A percentile compares a stretch with the other conserved stretches of the same genome.
phyloP scores from a whole-genome alignment of 2,888 invertebrate species.

The Phorcus lineatus region DNA sequence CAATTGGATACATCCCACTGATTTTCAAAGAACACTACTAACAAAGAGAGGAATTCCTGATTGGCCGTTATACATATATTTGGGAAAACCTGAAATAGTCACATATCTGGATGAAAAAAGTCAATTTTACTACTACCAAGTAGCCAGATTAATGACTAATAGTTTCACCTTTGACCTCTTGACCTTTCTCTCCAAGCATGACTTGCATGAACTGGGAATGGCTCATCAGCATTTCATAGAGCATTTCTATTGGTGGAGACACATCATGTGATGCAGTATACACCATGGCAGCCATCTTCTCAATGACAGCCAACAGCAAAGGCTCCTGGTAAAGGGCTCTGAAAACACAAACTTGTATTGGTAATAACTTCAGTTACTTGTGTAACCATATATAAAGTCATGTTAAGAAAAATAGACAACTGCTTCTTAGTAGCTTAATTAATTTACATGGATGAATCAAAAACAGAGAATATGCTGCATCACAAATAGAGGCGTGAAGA shows the following conservation, averaged over 20 bases:
- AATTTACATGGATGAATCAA: no score
- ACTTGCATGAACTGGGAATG: slow-evolving; percentile 63
- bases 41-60: no score
- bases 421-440: no score
- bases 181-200: slow-evolving; percentile 56
- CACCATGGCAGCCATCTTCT: slow-evolving; percentile 36
- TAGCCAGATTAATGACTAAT: no score
- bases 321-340: slow-evolving; percentile 48
- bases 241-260: slow-evolving; percentile 36
- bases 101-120: no score
- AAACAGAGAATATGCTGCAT: no score
- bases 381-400: slow-evolving; percentile 7
- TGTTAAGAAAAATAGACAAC: neutral
- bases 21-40: no score
- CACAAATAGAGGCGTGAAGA: no score
- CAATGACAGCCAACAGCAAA: slow-evolving; percentile 41
- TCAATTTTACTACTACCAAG: no score
- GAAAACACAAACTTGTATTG: slow-evolving; percentile 20
- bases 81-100: no score
- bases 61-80: no score
- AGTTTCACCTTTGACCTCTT: slow-evolving; percentile 54
- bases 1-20: no score
- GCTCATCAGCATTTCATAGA: slow-evolving; percentile 61
- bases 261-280: slow-evolving; percentile 30
- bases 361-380: neutral